These are phyloP conservation scores for Hycleus phaleratus DNA, from an alignment of 1,140 invertebrate species.

Conservation along the genomic window DNA sequence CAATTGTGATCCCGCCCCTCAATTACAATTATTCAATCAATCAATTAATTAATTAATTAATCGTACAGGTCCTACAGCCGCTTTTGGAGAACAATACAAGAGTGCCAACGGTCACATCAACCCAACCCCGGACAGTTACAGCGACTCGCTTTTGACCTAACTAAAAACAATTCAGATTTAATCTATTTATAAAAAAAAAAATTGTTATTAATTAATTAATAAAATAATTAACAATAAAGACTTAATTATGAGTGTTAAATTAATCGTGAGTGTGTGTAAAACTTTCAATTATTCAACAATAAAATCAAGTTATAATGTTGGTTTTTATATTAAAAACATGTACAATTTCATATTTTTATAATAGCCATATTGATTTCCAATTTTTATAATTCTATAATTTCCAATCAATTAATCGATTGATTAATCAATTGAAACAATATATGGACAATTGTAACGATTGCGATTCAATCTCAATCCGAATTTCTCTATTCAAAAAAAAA, in stretches of 20 bases:
- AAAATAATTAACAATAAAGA: not conserved
- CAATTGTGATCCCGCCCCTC: too few relatives aligned
- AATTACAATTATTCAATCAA: not conserved
- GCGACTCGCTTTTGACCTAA: conserved; percentile 41
- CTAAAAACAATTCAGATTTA: conserved; percentile 29
- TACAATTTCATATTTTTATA: not conserved
- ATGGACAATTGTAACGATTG: conserved; percentile 14
- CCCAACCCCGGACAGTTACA: conserved; percentile 35
- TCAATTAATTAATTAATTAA: not conserved
- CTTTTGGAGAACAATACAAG: conserved; percentile 31
- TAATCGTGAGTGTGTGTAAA: not conserved
- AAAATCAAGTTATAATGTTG: not conserved
- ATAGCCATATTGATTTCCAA: not conserved
- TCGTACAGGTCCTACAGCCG: conserved; percentile 32
- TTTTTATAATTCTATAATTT: not conserved
- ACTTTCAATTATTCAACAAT: not conserved
- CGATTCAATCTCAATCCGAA: conserved; percentile 21
- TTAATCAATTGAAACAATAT: not conserved
- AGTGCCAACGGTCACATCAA: conserved; percentile 31
- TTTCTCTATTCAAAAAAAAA: not conserved
- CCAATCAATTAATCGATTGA: not conserved
- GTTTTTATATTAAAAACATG: not conserved
- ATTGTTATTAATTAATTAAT: not conserved
- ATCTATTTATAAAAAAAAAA: conserved; percentile 29
- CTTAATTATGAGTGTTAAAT: conserved; percentile 12